These are phyloP conservation scores for Manduca sexta DNA, from an alignment of 1,140 invertebrate species.

Conservation along the genomic window DNA sequence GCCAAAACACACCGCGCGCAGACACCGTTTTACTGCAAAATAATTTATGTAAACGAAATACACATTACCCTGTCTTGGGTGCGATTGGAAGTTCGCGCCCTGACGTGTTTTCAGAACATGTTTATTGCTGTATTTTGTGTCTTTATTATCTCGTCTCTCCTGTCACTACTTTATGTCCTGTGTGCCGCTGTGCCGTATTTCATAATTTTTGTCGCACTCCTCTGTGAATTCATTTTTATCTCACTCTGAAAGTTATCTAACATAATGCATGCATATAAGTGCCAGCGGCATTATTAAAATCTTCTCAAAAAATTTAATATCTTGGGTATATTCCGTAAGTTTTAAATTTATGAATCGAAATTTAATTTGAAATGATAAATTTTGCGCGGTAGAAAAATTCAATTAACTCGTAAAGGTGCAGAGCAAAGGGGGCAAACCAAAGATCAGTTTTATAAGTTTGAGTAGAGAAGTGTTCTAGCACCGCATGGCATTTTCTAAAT, in stretches of 20 bases:
- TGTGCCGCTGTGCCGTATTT: slow-evolving; percentile 24
- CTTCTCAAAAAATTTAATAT: slow-evolving; percentile 1
- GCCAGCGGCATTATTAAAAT: slow-evolving; percentile 10
- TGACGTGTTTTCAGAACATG: slow-evolving; percentile 50
- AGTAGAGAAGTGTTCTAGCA: slow-evolving; percentile 33
- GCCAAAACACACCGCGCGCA: slow-evolving; percentile 17
- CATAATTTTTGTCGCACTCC: slow-evolving; percentile 30
- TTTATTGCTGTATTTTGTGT: slow-evolving; percentile 58
- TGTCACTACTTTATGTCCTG: slow-evolving; percentile 34
- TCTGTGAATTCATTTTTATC: slow-evolving; percentile 29
- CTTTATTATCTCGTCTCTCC: slow-evolving; percentile 49
- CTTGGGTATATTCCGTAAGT: background rate
- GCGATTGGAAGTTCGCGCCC: slow-evolving; percentile 28
- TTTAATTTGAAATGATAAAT: slow-evolving; percentile 11
- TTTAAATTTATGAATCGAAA: background rate
- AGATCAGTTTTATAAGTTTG: slow-evolving; percentile 34
- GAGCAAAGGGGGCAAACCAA: slow-evolving; percentile 22
- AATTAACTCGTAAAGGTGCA: slow-evolving; percentile 35
- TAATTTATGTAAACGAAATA: slow-evolving; percentile 71
- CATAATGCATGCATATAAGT: slow-evolving; percentile 15
- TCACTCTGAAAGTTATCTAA: slow-evolving; percentile 32
- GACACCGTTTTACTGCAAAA: slow-evolving; percentile 43
- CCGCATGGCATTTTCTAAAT: slow-evolving; percentile 46
- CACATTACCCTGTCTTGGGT: slow-evolving; percentile 60
- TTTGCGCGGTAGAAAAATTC: slow-evolving; percentile 38